A percentile compares a stretch with the other conserved stretches of the same genome.
Evolutionary conservation across 1,140 invertebrate genomes (phyloP).

Genomic region (Halesus radiatus): DNA sequence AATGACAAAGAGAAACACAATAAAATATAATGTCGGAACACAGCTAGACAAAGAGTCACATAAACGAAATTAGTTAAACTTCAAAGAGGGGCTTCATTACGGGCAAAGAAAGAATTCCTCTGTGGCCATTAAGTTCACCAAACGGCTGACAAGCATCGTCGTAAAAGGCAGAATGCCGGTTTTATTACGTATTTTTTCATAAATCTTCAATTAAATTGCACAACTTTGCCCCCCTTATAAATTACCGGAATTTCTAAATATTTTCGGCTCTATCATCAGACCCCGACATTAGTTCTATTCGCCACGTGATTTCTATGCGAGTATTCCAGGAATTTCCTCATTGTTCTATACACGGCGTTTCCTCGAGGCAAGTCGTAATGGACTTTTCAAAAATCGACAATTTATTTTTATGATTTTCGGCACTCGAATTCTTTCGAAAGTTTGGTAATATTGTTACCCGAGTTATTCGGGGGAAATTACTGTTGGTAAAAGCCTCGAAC

Average conservation of each 20-base stretch:
- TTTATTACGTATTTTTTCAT: constrained; percentile 44
- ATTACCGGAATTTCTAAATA: constrained; percentile 42
- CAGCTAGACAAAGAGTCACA: constrained; percentile 13
- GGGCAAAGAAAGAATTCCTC: constrained; percentile 23
- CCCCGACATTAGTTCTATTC: background rate
- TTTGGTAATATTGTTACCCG: constrained; percentile 17
- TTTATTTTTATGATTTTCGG: constrained; percentile 49
- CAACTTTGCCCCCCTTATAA: constrained; percentile 35
- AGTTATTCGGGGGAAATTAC: constrained; percentile 43
- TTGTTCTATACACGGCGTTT: constrained; percentile 44
- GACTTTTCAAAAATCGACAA: constrained; percentile 43
- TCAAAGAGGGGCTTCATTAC: constrained; percentile 6
- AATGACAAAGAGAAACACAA: background rate
- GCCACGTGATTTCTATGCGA: constrained; percentile 42
- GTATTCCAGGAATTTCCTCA: constrained; percentile 42
- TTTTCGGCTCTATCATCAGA: constrained; percentile 21
- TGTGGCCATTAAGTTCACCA: constrained; percentile 18
- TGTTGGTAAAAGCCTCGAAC: constrained; percentile 43
- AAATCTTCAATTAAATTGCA: constrained; percentile 41
- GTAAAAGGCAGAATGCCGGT: constrained; percentile 40
- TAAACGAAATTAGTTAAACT: constrained; percentile 35
- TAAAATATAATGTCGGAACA: constrained; percentile 28
- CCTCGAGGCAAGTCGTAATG: constrained; percentile 34
- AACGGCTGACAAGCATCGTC: constrained; percentile 34
- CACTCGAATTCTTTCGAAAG: constrained; percentile 42